These are phyloP conservation scores for Phrynocephalus versicolor DNA, from an alignment of 2,113 vertebrate species.

Conservation along the genomic window DNA sequence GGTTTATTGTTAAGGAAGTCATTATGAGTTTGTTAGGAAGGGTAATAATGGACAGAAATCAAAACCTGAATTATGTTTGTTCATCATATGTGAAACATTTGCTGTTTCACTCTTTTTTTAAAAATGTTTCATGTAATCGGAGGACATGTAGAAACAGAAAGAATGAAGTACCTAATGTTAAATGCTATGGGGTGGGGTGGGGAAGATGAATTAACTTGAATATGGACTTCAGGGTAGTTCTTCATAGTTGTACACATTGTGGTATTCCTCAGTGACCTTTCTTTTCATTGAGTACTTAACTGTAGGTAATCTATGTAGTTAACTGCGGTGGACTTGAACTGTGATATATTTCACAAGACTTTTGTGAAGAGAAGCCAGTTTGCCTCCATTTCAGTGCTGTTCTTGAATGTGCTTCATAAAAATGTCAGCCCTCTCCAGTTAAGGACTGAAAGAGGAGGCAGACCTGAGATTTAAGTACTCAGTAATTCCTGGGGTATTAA, in stretches of 20 bases:
- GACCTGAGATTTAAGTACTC: not conserved
- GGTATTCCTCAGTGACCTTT: not conserved
- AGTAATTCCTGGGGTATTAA: not conserved
- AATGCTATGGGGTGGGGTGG: not conserved
- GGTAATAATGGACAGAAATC: conserved; percentile 64
- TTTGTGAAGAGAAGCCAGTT: not conserved
- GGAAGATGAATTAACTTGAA: not conserved
- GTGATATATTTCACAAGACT: not conserved
- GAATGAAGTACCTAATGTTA: not conserved
- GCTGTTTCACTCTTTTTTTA: not conserved
- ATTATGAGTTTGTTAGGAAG: conserved; percentile 56
- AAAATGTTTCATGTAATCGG: not conserved
- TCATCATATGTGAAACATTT: conserved; percentile 49
- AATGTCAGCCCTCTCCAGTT: not conserved
- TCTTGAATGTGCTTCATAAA: not conserved
- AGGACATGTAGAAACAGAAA: not conserved
- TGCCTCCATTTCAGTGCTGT: not conserved
- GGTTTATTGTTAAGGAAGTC: conserved; percentile 60
- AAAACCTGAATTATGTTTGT: conserved; percentile 67
- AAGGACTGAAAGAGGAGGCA: not conserved
- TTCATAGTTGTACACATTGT: not conserved
- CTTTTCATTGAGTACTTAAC: not conserved
- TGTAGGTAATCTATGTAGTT: not conserved
- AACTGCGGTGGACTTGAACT: not conserved
- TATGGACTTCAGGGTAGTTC: not conserved